Evolutionary conservation across 1,140 invertebrate genomes (phyloP).

Genomic region (Zaprionus tsacasi): DNA sequence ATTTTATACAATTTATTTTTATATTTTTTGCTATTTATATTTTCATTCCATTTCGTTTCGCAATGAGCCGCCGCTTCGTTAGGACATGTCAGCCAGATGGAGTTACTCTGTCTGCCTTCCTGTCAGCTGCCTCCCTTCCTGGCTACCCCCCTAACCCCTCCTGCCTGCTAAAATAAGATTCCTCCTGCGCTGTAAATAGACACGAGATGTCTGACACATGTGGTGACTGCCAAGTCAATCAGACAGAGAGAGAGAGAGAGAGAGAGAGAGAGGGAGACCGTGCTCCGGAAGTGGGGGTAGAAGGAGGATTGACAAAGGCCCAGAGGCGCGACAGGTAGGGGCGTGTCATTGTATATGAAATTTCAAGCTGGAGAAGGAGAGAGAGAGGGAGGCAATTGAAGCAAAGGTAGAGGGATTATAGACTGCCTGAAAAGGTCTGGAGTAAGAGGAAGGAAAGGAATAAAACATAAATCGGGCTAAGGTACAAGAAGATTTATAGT

Average conservation of each 20-base stretch:
- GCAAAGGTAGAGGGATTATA: too few relatives aligned
- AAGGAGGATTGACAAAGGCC: background rate
- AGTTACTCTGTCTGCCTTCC: background rate
- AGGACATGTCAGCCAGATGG: slow-evolving; percentile 14
- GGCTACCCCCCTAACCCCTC: background rate
- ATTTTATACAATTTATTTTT: slow-evolving; percentile 66
- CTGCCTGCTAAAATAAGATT: slow-evolving; percentile 28
- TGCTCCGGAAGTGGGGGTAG: background rate
- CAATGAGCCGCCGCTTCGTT: slow-evolving; percentile 6
- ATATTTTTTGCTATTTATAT: slow-evolving; percentile 18
- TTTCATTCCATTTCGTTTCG: slow-evolving; percentile 28
- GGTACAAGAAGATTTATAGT: background rate
- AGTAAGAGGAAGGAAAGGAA: too few relatives aligned
- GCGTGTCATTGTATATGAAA: background rate
- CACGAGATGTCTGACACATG: slow-evolving; percentile 31
- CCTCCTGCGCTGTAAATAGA: slow-evolving; percentile 20
- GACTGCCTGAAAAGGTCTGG: too few relatives aligned
- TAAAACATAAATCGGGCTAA: too few relatives aligned
- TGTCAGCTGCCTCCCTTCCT: background rate
- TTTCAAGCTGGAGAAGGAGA: background rate
- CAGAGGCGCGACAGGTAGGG: background rate
- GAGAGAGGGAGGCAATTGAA: background rate
- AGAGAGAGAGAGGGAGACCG: slow-evolving; percentile 5
- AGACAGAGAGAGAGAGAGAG: background rate
- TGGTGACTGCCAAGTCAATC: slow-evolving; percentile 31